phyloP scores from a whole-genome alignment of 2,113 vertebrate genomes.

The Meriones unguiculatus region DNA sequence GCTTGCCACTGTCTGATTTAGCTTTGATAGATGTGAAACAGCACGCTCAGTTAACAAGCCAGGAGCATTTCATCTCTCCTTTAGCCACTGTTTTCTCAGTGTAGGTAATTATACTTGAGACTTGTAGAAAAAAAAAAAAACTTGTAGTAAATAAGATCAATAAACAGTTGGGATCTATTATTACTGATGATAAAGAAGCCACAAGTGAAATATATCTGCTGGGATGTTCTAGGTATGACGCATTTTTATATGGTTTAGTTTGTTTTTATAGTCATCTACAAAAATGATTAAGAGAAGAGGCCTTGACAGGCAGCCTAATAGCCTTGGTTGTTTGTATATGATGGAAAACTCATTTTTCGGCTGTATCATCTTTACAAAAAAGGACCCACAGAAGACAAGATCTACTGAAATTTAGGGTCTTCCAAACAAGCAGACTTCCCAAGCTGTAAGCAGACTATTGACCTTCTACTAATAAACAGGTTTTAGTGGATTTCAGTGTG shows the following conservation, averaged over 20 bases:
- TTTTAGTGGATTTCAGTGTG: conserved; percentile 50
- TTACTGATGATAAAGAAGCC: conserved; percentile 48
- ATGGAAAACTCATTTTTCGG: conserved; percentile 53
- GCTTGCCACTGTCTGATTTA: conserved; percentile 24
- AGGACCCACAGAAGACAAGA: not conserved
- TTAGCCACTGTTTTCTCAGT: conserved; percentile 28
- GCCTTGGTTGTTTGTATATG: conserved; percentile 3
- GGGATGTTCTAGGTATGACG: not conserved
- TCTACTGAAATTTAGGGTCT: conserved; percentile 56
- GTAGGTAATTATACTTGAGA: conserved; percentile 40
- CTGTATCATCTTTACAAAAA: conserved; percentile 36
- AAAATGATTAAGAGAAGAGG: conserved; percentile 55
- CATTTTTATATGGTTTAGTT: conserved; percentile 51
- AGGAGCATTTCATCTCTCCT: conserved; percentile 47
- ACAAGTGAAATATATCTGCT: conserved; percentile 26
- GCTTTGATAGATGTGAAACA: conserved; percentile 39
- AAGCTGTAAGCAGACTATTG: conserved; percentile 50
- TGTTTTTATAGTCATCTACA: conserved; percentile 31
- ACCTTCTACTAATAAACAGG: conserved; percentile 1
- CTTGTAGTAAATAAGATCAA: not conserved
- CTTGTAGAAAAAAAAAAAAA: not conserved
- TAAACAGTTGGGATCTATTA: conserved; percentile 9
- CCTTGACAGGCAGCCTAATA: not conserved
- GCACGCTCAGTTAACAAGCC: not conserved
- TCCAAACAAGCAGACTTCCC: conserved; percentile 44